Percentiles rank a stretch among this genome's conserved stretches.
These are phyloP conservation scores for Amyelois transitella DNA, from an alignment of 1,140 invertebrate species.

Conservation along the genomic window DNA sequence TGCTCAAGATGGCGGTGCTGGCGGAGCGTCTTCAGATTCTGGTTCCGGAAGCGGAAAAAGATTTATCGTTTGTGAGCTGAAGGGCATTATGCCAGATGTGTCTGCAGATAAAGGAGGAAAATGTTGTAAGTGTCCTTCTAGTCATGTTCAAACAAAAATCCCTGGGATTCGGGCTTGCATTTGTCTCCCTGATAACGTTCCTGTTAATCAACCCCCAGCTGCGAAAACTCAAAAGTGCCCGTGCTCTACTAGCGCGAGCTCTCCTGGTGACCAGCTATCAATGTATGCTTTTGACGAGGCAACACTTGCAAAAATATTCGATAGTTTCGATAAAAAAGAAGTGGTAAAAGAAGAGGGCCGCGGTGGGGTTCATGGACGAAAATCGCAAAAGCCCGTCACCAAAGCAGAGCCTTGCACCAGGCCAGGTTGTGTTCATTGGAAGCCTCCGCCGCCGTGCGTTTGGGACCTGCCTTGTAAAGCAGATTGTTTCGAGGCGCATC, in stretches of 20 bases:
- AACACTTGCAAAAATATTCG: conserved; percentile 29
- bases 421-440: conserved; percentile 49
- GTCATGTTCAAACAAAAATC: conserved; percentile 5
- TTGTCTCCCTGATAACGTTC: background rate
- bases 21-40: conserved; percentile 15
- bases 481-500: conserved; percentile 46
- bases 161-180: background rate
- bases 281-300: conserved; percentile 37
- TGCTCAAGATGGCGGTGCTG: conserved; percentile 26
- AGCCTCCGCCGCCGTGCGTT: conserved; percentile 47
- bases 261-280: conserved; percentile 4
- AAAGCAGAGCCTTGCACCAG: conserved; percentile 43
- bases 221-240: conserved; percentile 5
- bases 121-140: conserved; percentile 51
- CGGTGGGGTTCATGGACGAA: conserved; percentile 22
- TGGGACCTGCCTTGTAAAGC: conserved; percentile 54
- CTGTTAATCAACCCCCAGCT: background rate
- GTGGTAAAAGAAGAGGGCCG: conserved; percentile 15
- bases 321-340: conserved; percentile 42
- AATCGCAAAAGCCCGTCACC: conserved; percentile 17
- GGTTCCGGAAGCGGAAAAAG: conserved; percentile 37
- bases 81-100: conserved; percentile 40
- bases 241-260: conserved; percentile 6
- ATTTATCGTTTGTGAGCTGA: conserved; percentile 63
- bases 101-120: conserved; percentile 31